These are phyloP conservation scores for Eumeta japonica DNA, from an alignment of 1,140 invertebrate species.

Conservation along the genomic window DNA sequence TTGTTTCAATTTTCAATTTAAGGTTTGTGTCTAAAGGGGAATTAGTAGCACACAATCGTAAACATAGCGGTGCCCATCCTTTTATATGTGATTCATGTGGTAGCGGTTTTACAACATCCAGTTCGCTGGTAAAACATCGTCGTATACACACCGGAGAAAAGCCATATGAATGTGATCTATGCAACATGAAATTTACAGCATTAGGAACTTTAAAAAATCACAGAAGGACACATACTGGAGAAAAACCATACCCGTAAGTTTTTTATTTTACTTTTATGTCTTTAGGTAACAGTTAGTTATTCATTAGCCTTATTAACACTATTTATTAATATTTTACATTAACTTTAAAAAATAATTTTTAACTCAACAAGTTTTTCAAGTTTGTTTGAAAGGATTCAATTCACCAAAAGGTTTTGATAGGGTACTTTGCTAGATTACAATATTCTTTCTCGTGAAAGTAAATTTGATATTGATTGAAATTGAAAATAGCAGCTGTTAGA, in stretches of 20 bases:
- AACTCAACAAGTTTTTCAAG: too few relatives aligned
- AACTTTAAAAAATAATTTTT: too few relatives aligned
- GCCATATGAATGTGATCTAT: conserved; percentile 83
- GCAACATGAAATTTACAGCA: conserved; percentile 74
- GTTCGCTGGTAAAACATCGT: conserved; percentile 68
- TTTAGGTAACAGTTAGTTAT: too few relatives aligned
- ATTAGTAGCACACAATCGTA: conserved; percentile 60
- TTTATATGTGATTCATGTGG: conserved; percentile 73
- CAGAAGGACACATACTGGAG: conserved; percentile 69
- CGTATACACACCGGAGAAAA: conserved; percentile 73
- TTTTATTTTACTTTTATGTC: too few relatives aligned
- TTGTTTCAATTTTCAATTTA: neutral
- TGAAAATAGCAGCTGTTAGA: too few relatives aligned
- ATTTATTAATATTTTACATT: conserved; percentile 55
- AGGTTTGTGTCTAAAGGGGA: conserved; percentile 58
- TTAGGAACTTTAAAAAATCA: conserved; percentile 66
- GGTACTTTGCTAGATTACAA: too few relatives aligned
- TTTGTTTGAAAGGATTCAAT: too few relatives aligned
- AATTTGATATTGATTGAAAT: too few relatives aligned
- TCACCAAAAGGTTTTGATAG: too few relatives aligned
- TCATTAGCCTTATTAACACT: neutral
- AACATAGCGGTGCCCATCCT: conserved; percentile 67
- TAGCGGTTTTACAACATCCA: conserved; percentile 73
- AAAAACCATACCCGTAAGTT: conserved; percentile 65
- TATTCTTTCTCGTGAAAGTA: too few relatives aligned